Evolutionary conservation across 2,797 vertebrate genomes (phyloP).

Genomic region (Vultur gryphus): DNA sequence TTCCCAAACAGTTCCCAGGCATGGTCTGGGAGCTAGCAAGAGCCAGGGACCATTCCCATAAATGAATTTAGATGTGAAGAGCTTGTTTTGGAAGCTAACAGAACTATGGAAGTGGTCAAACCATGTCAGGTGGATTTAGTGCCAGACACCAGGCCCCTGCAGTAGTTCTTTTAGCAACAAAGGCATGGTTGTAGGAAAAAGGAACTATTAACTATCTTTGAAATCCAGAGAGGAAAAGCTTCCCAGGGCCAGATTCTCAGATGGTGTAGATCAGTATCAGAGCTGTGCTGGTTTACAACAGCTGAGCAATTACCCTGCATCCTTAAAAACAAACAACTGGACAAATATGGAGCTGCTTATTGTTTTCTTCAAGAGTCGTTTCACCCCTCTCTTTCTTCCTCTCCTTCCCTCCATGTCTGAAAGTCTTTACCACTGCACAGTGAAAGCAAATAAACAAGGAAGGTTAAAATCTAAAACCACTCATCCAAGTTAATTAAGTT

Average conservation of each 20-base stretch:
- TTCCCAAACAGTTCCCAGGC: neutral
- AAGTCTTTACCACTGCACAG: slow-evolving; percentile 55
- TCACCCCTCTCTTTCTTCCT: neutral
- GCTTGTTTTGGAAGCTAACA: neutral
- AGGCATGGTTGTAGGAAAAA: neutral
- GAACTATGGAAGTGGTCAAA: neutral
- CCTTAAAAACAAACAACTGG: neutral
- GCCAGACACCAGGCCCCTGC: neutral
- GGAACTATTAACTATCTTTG: neutral
- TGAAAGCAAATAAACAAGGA: slow-evolving; percentile 60
- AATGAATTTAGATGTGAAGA: neutral
- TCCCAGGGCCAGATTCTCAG: neutral
- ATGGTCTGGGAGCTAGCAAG: neutral
- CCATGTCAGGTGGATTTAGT: neutral
- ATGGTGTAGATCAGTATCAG: neutral
- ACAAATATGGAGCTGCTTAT: neutral
- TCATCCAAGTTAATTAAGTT: slow-evolving; percentile 71
- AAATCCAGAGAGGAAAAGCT: neutral
- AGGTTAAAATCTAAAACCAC: slow-evolving; percentile 65
- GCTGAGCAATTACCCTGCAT: neutral
- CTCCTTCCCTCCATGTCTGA: slow-evolving; percentile 30
- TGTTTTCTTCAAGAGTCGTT: neutral
- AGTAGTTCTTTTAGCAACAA: neutral
- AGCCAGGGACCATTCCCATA: neutral
- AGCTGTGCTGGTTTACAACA: neutral